phyloP scores from a whole-genome alignment of 2,888 invertebrate species.

The Resseliella maxima region DNA sequence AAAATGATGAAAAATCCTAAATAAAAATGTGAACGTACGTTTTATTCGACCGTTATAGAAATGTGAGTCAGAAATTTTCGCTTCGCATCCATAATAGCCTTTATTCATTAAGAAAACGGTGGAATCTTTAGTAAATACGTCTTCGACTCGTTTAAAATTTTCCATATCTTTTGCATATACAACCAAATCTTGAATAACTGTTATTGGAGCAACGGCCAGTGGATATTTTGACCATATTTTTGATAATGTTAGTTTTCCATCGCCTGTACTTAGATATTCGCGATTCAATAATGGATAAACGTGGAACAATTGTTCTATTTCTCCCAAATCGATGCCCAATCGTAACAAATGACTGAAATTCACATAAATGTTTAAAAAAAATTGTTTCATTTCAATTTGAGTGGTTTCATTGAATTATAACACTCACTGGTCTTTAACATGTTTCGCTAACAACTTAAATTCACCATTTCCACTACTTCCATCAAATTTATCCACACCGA shows the following conservation, averaged over 20 bases:
- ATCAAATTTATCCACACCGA: constrained; percentile 64
- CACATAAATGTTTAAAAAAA: constrained; percentile 24
- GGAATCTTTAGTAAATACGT: constrained; percentile 77
- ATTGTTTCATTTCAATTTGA: not conserved
- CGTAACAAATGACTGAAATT: constrained; percentile 73
- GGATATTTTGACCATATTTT: constrained; percentile 78
- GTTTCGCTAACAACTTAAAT: constrained; percentile 68
- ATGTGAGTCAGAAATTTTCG: constrained; percentile 72
- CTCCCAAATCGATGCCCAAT: constrained; percentile 82
- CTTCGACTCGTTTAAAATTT: constrained; percentile 66
- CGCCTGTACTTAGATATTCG: constrained; percentile 71
- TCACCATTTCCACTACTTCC: constrained; percentile 67
- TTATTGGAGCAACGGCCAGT: constrained; percentile 78
- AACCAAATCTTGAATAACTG: constrained; percentile 71
- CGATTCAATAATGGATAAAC: constrained; percentile 79
- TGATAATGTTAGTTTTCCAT: constrained; percentile 75
- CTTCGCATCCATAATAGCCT: constrained; percentile 84
- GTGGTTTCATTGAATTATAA: constrained; percentile 49
- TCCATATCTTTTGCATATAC: constrained; percentile 67
- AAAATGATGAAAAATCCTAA: not conserved
- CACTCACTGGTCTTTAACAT: constrained; percentile 72
- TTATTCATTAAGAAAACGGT: constrained; percentile 81
- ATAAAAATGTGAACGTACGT: constrained; percentile 60
- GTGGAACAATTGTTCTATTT: constrained; percentile 75
- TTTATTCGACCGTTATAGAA: constrained; percentile 64